phyloP scores from a whole-genome alignment of 2,797 vertebrate species.

The Galaxias olidus region DNA sequence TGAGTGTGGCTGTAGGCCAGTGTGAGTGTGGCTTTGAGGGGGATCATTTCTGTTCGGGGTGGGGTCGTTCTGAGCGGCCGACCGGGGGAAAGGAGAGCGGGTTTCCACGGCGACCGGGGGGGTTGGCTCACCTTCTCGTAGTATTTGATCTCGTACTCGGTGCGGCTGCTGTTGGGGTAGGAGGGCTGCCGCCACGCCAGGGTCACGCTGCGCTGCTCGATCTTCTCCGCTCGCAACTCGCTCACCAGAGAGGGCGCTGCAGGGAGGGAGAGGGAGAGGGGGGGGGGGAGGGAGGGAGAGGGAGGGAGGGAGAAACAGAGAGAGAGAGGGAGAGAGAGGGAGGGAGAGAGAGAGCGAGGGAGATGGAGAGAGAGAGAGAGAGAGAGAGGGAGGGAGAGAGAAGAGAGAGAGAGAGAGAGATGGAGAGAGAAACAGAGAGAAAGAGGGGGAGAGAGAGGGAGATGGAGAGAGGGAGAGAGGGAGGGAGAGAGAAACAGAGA shows the following conservation, averaged over 20 bases:
- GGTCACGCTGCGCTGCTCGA: constrained; percentile 88
- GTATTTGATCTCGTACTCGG: constrained; percentile 92
- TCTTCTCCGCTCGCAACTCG: constrained; percentile 81
- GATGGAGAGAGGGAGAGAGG: constrained; percentile 2
- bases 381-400: background rate
- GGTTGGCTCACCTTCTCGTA: constrained; percentile 87
- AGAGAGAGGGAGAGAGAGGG: constrained; percentile 4
- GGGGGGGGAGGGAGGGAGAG: constrained; percentile 9
- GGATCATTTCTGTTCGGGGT: too few relatives aligned
- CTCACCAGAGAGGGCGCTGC: constrained; percentile 81
- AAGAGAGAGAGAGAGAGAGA: constrained; percentile 5
- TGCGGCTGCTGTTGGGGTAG: constrained; percentile 77
- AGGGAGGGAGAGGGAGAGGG: constrained; percentile 8
- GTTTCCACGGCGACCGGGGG: background rate
- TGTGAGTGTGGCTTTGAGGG: too few relatives aligned
- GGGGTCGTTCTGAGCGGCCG: too few relatives aligned
- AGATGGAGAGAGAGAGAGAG: constrained; percentile 9
- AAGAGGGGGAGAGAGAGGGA: constrained; percentile 7
- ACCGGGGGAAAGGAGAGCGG: too few relatives aligned
- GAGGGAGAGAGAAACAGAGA: constrained; percentile 9
- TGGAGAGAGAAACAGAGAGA: constrained; percentile 22
- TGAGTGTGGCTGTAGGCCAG: too few relatives aligned
- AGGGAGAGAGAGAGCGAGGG: constrained; percentile 3
- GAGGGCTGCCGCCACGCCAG: constrained; percentile 85
- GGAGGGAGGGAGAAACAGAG: constrained; percentile 19